Percentiles rank a stretch among this genome's conserved stretches.
phyloP scores from a whole-genome alignment of 2,888 invertebrate species.

The Caenorhabditis japonica region DNA sequence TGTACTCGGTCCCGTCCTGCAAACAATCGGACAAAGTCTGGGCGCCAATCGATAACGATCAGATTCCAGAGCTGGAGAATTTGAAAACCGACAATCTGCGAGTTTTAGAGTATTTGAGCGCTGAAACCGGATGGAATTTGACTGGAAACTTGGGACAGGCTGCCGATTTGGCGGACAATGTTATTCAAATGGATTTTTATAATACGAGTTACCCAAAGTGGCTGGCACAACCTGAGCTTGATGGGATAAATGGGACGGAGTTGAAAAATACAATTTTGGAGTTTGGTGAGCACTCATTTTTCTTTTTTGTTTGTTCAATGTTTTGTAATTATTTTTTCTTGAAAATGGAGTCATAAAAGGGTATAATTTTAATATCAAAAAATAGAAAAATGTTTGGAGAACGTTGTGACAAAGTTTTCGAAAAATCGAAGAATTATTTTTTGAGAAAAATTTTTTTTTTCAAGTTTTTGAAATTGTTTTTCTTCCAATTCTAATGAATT shows the following conservation, averaged over 20 bases:
- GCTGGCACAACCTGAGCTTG: conserved; percentile 55
- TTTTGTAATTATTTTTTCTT: no score
- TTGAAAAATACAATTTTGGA: conserved; percentile 45
- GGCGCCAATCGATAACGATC: conserved; percentile 63
- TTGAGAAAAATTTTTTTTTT: no score
- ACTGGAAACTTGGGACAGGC: conserved; percentile 54
- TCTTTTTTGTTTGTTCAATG: no score
- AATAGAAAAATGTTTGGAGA: no score
- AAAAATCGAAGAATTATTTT: no score
- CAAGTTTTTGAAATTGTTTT: no score
- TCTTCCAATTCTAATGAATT: no score
- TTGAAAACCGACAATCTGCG: conserved; percentile 35
- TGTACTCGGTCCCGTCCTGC: conserved; percentile 68
- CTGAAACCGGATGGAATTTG: conserved; percentile 64
- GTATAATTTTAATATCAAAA: no score
- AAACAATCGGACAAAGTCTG: conserved; percentile 59
- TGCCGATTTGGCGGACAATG: conserved; percentile 71
- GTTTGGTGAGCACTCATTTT: conserved; percentile 32
- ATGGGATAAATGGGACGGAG: conserved; percentile 36
- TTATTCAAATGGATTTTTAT: conserved; percentile 65
- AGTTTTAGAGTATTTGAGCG: conserved; percentile 54
- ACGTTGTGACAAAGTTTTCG: no score
- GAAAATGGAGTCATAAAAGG: no score
- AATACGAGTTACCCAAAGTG: conserved; percentile 60
- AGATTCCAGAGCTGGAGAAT: conserved; percentile 54